These are phyloP conservation scores for Callimorpha dominula DNA, from an alignment of 2,888 invertebrate genomes.

Conservation along the genomic window DNA sequence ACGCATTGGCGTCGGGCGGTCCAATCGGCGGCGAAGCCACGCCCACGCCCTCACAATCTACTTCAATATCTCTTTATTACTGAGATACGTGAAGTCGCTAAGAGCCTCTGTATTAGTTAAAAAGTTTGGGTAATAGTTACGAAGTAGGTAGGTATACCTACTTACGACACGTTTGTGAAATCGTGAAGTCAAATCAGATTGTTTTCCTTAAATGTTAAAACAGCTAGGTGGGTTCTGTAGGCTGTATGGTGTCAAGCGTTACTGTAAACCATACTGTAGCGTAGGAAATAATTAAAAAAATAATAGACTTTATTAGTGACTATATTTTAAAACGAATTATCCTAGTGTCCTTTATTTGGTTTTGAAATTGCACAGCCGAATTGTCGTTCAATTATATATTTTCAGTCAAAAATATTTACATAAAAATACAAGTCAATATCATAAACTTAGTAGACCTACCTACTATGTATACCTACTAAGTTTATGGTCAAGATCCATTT, in stretches of 20 bases:
- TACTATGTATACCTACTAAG: too few species aligned
- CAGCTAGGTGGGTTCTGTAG: too few species aligned
- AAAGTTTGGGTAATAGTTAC: conserved; percentile 13
- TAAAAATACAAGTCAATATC: too few species aligned
- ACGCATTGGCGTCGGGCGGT: conserved; percentile 81
- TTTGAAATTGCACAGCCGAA: too few species aligned
- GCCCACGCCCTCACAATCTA: conserved; percentile 67
- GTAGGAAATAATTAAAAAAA: neutral
- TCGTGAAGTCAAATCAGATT: neutral
- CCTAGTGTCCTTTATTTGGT: too few species aligned
- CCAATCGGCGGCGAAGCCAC: conserved; percentile 79
- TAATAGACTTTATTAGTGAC: neutral
- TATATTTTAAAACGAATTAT: too few species aligned
- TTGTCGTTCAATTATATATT: too few species aligned
- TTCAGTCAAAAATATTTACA: too few species aligned
- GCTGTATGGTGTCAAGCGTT: too few species aligned
- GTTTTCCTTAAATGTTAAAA: too few species aligned
- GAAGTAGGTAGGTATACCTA: neutral
- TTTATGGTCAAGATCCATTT: too few species aligned
- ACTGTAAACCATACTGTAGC: neutral
- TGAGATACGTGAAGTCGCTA: conserved; percentile 28
- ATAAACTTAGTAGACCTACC: too few species aligned
- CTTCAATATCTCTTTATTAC: conserved; percentile 44
- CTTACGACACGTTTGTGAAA: neutral
- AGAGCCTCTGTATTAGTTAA: conserved; percentile 20